Conservation (phyloP, 2,113 vertebrate species). For the Alethe castanea region DNA sequence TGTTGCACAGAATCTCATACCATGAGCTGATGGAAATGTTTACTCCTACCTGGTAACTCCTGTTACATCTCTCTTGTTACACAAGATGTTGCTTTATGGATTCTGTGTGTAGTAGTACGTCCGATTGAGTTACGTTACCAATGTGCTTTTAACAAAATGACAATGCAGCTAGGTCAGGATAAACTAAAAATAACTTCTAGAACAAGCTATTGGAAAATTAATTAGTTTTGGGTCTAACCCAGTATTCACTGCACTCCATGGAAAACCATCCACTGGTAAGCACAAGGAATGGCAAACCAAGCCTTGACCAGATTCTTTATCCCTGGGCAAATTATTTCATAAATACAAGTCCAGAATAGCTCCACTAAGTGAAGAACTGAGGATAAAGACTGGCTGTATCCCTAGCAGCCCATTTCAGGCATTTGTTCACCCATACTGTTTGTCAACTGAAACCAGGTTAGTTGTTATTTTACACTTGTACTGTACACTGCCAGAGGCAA, state of each 20-base stretch:
- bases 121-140: not conserved
- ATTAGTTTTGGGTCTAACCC: slow-evolving; percentile 37
- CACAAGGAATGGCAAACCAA: not conserved
- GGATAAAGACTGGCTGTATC: not conserved
- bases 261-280: not conserved
- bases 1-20: not conserved
- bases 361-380: not conserved
- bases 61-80: not conserved
- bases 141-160: slow-evolving; percentile 5
- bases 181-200: slow-evolving; percentile 55
- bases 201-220: slow-evolving; percentile 36
- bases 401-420: not conserved
- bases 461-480: not conserved
- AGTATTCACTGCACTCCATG: not conserved
- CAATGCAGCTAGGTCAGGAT: slow-evolving; percentile 33
- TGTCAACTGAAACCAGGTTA: not conserved
- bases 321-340: not conserved
- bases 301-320: not conserved
- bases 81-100: not conserved
- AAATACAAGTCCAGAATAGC: not conserved
- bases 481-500: not conserved
- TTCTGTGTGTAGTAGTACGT: not conserved
- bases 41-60: not conserved
- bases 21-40: not conserved
- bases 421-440: not conserved